Conservation (phyloP, 1,140 invertebrate species). For the Scylla paramamosain region DNA sequence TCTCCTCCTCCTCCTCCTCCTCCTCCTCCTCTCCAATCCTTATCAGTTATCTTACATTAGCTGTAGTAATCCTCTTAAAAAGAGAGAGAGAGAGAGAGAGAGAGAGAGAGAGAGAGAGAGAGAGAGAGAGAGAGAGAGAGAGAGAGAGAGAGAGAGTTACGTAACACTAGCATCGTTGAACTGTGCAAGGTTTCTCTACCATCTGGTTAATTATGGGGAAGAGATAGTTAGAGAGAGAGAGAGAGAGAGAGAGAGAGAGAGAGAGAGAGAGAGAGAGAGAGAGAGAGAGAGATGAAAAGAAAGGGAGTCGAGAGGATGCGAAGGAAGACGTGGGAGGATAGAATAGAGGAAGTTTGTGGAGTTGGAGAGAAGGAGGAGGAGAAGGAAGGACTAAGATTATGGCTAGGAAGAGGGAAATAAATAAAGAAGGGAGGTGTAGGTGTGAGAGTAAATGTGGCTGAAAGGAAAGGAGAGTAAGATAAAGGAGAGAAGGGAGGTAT, state of each 20-base stretch:
- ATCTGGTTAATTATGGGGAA: no score
- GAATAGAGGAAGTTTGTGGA: no score
- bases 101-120: slow-evolving; percentile 2
- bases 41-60: not conserved
- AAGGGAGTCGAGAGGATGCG: no score
- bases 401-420: not conserved
- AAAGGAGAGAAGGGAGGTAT: not conserved
- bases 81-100: slow-evolving; percentile 2
- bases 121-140: slow-evolving; percentile 20
- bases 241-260: no score
- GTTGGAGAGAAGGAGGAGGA: no score
- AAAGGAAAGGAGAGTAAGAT: not conserved
- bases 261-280: no score
- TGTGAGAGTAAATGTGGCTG: not conserved
- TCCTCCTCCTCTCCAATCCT: not conserved
- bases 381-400: no score
- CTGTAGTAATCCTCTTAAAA: not conserved
- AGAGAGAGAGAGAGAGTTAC: not conserved
- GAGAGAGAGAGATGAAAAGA: no score
- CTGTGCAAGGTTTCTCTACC: no score
- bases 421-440: not conserved
- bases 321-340: no score
- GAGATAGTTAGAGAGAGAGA: no score
- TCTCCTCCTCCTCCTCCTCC: not conserved
- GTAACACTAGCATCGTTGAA: not conserved